These are phyloP conservation scores for Phyllotreta cruciferae DNA, from an alignment of 2,888 invertebrate species.

Conservation along the genomic window DNA sequence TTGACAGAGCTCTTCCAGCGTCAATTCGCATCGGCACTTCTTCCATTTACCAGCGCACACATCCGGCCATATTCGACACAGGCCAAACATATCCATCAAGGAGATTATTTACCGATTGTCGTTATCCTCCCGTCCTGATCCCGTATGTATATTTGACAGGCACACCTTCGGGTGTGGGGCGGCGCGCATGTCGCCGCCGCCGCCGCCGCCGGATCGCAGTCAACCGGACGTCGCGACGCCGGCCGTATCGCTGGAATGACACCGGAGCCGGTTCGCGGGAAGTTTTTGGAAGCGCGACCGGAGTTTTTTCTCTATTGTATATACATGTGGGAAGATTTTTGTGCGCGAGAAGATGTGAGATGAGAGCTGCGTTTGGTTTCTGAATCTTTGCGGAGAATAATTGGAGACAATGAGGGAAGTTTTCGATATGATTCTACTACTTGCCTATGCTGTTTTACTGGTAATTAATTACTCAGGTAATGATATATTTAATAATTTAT, in stretches of 20 bases:
- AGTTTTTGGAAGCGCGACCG: conserved; percentile 20
- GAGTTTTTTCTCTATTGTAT: not conserved
- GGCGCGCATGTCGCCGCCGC: conserved; percentile 45
- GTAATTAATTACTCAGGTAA: conserved; percentile 44
- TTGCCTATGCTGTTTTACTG: conserved; percentile 30
- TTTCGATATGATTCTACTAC: conserved; percentile 4
- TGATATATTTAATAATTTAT: too few relatives aligned
- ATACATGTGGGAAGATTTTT: too few relatives aligned
- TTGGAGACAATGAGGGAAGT: conserved; percentile 38
- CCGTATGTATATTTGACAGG: conserved; percentile 35
- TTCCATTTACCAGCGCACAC: conserved; percentile 12
- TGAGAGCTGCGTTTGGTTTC: not conserved
- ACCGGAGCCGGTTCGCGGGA: conserved; percentile 23
- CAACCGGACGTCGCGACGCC: conserved; percentile 45
- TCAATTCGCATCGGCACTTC: conserved; percentile 2
- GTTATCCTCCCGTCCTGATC: conserved; percentile 34
- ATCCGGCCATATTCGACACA: conserved; percentile 2
- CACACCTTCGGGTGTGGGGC: conserved; percentile 35
- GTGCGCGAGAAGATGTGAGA: not conserved
- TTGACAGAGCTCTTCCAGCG: not conserved
- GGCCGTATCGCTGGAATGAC: conserved; percentile 42
- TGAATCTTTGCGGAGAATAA: conserved; percentile 18
- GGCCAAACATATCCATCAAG: conserved; percentile 33
- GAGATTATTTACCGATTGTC: conserved; percentile 34
- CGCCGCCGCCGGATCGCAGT: conserved; percentile 45